Conservation (phyloP, 2,888 invertebrate genomes). For the Ceratothoa steindachneri region DNA sequence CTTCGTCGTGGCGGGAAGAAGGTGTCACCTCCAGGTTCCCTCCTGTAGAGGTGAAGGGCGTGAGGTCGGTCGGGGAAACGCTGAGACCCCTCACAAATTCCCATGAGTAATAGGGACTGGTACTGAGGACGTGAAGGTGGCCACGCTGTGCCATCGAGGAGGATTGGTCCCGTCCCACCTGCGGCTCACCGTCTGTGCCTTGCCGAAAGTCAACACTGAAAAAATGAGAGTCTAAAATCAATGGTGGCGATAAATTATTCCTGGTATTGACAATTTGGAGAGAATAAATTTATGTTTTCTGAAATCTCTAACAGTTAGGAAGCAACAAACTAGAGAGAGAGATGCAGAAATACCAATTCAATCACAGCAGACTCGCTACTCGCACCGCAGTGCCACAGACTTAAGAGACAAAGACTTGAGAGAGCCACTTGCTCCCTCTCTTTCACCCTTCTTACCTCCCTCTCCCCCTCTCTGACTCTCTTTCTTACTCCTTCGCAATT, state of each 20-base stretch:
- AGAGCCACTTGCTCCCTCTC: background rate
- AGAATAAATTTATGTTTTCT: no score
- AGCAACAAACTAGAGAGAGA: no score
- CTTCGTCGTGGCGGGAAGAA: background rate
- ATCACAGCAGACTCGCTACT: no score
- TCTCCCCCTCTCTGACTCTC: conserved; percentile 3
- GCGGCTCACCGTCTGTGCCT: background rate
- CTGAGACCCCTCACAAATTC: background rate
- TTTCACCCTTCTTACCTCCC: background rate
- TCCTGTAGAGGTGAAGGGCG: background rate
- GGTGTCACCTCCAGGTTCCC: background rate
- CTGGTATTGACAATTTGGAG: no score
- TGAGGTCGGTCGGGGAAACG: background rate
- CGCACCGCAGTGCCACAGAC: no score
- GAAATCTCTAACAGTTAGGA: no score
- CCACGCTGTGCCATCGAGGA: background rate
- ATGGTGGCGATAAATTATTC: no score
- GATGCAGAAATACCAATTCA: no score
- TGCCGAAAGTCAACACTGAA: conserved; percentile 3
- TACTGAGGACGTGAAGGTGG: background rate
- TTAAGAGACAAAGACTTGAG: no score
- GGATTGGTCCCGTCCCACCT: background rate
- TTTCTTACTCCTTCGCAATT: background rate
- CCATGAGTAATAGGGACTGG: background rate
- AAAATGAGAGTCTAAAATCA: background rate